Conservation (phyloP, 2,888 invertebrate genomes). For the Eudemis profundana region DNA sequence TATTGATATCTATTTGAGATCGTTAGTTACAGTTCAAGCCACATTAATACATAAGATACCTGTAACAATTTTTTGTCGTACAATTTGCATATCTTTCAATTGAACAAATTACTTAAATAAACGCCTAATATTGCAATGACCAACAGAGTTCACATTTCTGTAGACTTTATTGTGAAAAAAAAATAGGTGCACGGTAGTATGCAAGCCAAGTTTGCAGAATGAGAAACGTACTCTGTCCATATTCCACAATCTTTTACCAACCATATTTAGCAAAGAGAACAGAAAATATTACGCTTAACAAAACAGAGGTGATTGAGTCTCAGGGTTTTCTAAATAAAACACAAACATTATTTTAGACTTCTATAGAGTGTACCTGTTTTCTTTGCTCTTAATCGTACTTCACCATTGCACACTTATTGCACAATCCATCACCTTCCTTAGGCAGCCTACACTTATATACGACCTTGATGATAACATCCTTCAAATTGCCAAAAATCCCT, state of each 20-base stretch:
- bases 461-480: too few relatives aligned
- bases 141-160: too few relatives aligned
- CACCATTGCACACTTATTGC: too few relatives aligned
- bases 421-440: too few relatives aligned
- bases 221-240: neutral
- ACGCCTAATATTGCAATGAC: neutral
- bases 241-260: neutral
- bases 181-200: slow-evolving; percentile 20
- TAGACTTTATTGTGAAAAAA: too few relatives aligned
- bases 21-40: neutral
- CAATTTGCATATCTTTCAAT: neutral
- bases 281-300: slow-evolving; percentile 16
- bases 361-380: too few relatives aligned
- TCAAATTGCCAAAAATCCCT: too few relatives aligned
- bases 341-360: too few relatives aligned
- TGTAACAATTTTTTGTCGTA: neutral
- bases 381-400: too few relatives aligned
- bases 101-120: neutral
- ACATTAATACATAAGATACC: neutral
- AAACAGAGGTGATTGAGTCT: too few relatives aligned
- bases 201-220: slow-evolving; percentile 10
- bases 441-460: too few relatives aligned
- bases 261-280: neutral
- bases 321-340: too few relatives aligned
- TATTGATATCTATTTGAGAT: slow-evolving; percentile 10